phyloP scores from a whole-genome alignment of 2,113 vertebrate genomes.

The Limanda limanda region DNA sequence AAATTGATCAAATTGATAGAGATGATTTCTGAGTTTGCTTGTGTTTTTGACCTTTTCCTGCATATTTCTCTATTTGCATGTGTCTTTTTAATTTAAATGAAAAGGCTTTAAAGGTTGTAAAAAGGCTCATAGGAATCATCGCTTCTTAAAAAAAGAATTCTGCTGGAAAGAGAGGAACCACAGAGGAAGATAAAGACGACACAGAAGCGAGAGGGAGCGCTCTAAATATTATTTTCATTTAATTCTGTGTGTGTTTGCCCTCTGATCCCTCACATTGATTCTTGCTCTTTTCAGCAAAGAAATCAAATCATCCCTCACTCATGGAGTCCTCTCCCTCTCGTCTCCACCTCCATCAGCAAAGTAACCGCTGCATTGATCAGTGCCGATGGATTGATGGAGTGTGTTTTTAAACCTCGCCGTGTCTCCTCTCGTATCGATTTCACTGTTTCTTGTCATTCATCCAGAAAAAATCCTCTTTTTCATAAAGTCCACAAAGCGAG shows the following conservation, averaged over 20 bases:
- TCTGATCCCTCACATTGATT: slow-evolving; percentile 13
- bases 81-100: too few species aligned
- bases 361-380: slow-evolving; percentile 26
- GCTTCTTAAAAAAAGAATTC: not conserved
- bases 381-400: not conserved
- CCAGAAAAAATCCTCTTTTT: not conserved
- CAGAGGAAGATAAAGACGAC: not conserved
- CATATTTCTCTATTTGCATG: too few species aligned
- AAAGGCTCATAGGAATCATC: not conserved
- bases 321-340: not conserved
- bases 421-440: not conserved
- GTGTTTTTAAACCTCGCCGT: not conserved
- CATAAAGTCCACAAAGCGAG: not conserved
- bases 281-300: not conserved
- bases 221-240: slow-evolving; percentile 19
- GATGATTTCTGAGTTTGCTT: too few species aligned
- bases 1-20: not conserved
- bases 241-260: slow-evolving; percentile 7
- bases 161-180: not conserved
- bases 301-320: slow-evolving; percentile 33
- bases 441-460: not conserved
- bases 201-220: not conserved
- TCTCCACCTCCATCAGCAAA: slow-evolving; percentile 3
- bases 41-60: too few species aligned
- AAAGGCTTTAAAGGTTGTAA: too few species aligned